phyloP scores from a whole-genome alignment of 2,888 invertebrate genomes.

The Calameuta pallipes region DNA sequence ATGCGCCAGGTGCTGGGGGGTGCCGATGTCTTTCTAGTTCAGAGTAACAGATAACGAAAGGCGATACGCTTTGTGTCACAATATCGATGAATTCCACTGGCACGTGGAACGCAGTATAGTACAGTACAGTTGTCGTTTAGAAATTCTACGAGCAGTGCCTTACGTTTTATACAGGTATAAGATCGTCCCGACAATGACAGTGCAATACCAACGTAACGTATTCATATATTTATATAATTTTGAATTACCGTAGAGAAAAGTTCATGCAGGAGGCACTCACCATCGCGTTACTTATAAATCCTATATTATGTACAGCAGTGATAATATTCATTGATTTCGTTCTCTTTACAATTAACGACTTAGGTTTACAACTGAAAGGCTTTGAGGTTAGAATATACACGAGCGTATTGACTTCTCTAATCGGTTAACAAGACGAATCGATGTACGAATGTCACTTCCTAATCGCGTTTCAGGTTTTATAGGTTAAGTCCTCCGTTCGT shows the following conservation, averaged over 20 bases:
- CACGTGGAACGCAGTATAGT: neutral
- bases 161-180: neutral
- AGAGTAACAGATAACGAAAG: neutral
- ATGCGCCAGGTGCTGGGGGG: conserved; percentile 17
- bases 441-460: neutral
- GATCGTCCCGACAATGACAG: neutral
- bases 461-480: neutral
- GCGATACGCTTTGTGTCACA: neutral
- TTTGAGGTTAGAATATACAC: neutral
- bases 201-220: neutral
- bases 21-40: neutral
- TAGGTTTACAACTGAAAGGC: neutral
- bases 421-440: neutral
- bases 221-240: neutral
- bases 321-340: neutral
- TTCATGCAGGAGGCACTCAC: neutral
- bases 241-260: neutral
- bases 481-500: neutral
- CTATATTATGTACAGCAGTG: neutral
- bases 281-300: neutral
- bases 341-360: neutral
- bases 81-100: neutral
- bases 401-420: neutral
- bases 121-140: neutral
- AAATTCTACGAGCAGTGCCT: neutral